These are phyloP conservation scores for Alfaro cultratus DNA, from an alignment of 2,797 vertebrate genomes.

Conservation along the genomic window DNA sequence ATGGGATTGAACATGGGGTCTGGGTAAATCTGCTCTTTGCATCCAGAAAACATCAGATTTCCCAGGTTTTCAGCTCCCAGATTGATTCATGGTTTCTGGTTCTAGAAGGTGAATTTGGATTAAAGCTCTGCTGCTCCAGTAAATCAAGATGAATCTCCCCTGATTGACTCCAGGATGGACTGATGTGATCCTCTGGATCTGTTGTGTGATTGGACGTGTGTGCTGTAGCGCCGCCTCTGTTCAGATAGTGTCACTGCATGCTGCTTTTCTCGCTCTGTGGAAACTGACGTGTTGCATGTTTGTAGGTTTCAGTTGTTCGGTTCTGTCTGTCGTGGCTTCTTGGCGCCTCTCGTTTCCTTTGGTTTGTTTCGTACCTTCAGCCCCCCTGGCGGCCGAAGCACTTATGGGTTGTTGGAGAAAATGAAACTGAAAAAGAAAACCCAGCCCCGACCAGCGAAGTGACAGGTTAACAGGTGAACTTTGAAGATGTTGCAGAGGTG, in stretches of 20 bases:
- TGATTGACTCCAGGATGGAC: background rate
- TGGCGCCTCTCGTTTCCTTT: conserved; percentile 40
- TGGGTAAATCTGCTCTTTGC: too few relatives aligned
- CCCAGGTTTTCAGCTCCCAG: too few relatives aligned
- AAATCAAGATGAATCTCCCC: too few relatives aligned
- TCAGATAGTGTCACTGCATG: conserved; percentile 82
- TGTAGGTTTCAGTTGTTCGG: conserved; percentile 82
- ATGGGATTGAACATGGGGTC: background rate
- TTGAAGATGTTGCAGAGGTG: background rate
- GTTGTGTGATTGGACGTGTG: background rate
- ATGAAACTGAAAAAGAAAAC: background rate
- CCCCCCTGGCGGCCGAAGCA: background rate
- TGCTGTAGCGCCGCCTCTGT: background rate
- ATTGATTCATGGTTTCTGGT: too few relatives aligned
- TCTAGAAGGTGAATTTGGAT: too few relatives aligned
- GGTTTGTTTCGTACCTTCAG: background rate
- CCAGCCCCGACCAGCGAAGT: background rate
- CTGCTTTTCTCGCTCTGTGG: conserved; percentile 72
- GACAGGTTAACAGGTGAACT: conserved; percentile 40
- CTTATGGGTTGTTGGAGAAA: background rate
- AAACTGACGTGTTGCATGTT: conserved; percentile 89
- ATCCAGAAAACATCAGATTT: too few relatives aligned
- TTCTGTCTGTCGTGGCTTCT: conserved; percentile 68
- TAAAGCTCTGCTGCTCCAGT: too few relatives aligned
- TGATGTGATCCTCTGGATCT: background rate